A percentile compares a stretch with the other conserved stretches of the same genome.
phyloP scores from a whole-genome alignment of 2,888 invertebrate genomes.

The Itoplectis maculator region DNA sequence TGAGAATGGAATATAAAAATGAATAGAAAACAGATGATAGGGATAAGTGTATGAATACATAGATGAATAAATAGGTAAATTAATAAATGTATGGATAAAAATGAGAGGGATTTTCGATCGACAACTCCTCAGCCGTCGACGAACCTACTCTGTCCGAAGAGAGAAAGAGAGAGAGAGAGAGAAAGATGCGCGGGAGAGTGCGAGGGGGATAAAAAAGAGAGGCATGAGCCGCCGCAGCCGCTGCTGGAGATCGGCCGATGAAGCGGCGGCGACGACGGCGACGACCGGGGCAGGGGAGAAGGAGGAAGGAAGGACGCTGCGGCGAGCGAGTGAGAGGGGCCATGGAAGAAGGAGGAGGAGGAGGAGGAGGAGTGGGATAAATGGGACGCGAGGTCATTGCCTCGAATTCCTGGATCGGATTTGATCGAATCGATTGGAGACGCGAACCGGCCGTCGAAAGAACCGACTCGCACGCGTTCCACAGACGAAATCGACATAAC shows the following conservation, averaged over 20 bases:
- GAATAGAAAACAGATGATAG: too few species aligned
- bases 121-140: too few species aligned
- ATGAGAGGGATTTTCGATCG: too few species aligned
- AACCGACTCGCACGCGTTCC: constrained; percentile 12
- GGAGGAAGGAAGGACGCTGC: constrained; percentile 46
- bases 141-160: too few species aligned
- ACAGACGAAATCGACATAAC: not conserved
- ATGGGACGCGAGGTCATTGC: constrained; percentile 84
- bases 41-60: too few species aligned
- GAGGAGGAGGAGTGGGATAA: constrained; percentile 76
- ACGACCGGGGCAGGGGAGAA: constrained; percentile 23
- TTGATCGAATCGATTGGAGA: constrained; percentile 78
- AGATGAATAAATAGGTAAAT: too few species aligned
- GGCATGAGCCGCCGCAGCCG: constrained; percentile 31
- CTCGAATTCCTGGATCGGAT: constrained; percentile 81
- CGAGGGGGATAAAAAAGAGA: constrained; percentile 31
- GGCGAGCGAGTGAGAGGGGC: constrained; percentile 51
- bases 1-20: too few species aligned
- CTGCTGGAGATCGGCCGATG: constrained; percentile 28
- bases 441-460: constrained; percentile 57
- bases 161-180: not conserved
- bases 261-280: constrained; percentile 36
- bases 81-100: too few species aligned
- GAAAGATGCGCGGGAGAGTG: too few species aligned
- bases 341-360: not conserved